Evolutionary conservation across 2,888 invertebrate species (phyloP).

Genomic region (Octodonta nipae): DNA sequence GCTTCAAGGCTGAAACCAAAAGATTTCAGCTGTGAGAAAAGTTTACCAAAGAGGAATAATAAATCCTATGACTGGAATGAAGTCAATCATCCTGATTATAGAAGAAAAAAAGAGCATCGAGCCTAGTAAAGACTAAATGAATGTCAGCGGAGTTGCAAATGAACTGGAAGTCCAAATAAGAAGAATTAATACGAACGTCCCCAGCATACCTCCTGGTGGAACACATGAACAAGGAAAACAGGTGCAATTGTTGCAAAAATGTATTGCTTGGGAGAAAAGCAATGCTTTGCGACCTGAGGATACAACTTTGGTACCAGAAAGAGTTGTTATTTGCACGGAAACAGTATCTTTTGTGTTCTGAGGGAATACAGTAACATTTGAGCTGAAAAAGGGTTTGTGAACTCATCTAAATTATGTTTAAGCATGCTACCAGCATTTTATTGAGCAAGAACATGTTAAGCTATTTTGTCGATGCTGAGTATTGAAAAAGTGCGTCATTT

Average conservation of each 20-base stretch:
- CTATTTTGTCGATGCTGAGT: slow-evolving; percentile 97
- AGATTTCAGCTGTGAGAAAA: slow-evolving; percentile 94
- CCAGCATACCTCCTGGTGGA: slow-evolving; percentile 89
- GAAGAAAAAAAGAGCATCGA: slow-evolving; percentile 98
- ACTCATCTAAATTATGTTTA: slow-evolving; percentile 87
- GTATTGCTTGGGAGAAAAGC: slow-evolving; percentile 91
- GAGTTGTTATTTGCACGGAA: slow-evolving; percentile 98
- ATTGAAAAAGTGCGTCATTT: slow-evolving; percentile 98
- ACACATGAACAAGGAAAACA: slow-evolving; percentile 85
- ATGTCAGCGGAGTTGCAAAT: slow-evolving; percentile 88
- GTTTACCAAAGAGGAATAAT: slow-evolving; percentile 92
- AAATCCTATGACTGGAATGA: slow-evolving; percentile 94
- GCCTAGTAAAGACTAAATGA: slow-evolving; percentile 92
- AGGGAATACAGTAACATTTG: slow-evolving; percentile 88
- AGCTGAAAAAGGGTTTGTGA: slow-evolving; percentile 88
- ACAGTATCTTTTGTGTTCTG: slow-evolving; percentile 89
- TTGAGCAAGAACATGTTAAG: slow-evolving; percentile 83
- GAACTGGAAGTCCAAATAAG: slow-evolving; percentile 90
- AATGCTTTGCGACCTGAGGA: slow-evolving; percentile 96
- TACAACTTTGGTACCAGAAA: slow-evolving; percentile 76
- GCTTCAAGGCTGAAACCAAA: slow-evolving; percentile 99
- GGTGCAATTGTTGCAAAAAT: slow-evolving; percentile 98
- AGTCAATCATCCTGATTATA: slow-evolving; percentile 61
- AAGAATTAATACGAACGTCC: slow-evolving; percentile 87
- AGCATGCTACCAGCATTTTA: slow-evolving; percentile 79